These are phyloP conservation scores for Lithophane socia DNA, from an alignment of 2,888 invertebrate genomes.

Conservation along the genomic window DNA sequence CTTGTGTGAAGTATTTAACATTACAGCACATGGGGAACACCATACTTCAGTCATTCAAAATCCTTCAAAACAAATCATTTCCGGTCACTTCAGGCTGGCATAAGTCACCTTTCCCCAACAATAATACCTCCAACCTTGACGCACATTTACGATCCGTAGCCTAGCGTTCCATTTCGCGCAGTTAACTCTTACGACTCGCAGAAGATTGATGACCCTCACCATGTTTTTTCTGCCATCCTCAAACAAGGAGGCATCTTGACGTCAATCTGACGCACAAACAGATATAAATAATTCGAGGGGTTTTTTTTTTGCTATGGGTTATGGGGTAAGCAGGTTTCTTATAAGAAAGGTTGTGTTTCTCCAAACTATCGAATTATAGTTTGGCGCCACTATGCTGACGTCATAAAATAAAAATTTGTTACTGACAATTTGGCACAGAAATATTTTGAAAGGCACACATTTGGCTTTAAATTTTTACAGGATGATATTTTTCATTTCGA, in stretches of 20 bases:
- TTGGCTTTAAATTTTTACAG: background rate
- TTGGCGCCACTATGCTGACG: background rate
- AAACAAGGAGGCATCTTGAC: conserved; percentile 41
- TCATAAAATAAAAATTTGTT: background rate
- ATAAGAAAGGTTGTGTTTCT: background rate
- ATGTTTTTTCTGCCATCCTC: conserved; percentile 53
- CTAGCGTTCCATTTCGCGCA: conserved; percentile 48
- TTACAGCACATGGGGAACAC: background rate
- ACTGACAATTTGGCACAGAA: background rate
- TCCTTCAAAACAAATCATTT: conserved; percentile 14
- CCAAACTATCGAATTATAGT: too few relatives aligned
- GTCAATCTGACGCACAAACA: conserved; percentile 60
- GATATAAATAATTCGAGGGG: conserved; percentile 54
- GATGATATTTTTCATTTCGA: background rate
- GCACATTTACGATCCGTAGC: conserved; percentile 56
- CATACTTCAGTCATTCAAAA: background rate
- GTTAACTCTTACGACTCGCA: conserved; percentile 52
- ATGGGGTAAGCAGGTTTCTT: background rate
- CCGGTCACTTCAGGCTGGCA: background rate
- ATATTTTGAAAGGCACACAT: background rate
- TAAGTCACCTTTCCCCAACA: conserved; percentile 28
- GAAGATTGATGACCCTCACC: conserved; percentile 62
- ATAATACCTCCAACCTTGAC: conserved; percentile 34
- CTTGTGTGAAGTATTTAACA: background rate
- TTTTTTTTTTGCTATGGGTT: conserved; percentile 22